phyloP scores from a whole-genome alignment of 2,797 vertebrate species.

The Poeciliopsis turneri region DNA sequence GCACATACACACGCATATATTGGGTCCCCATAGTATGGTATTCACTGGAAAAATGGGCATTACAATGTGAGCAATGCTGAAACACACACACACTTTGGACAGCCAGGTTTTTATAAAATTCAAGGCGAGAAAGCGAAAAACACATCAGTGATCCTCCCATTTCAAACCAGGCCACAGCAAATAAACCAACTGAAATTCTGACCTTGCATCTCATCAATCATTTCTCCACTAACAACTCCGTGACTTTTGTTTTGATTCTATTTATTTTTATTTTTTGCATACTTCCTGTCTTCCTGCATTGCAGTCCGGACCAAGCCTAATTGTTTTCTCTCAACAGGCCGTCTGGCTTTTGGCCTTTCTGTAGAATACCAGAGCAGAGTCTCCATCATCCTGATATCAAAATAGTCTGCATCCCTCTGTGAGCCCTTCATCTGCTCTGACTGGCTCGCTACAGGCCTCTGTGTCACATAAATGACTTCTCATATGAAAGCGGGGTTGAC shows the following conservation, averaged over 20 bases:
- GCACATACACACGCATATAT: conserved; percentile 3
- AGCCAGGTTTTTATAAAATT: conserved; percentile 50
- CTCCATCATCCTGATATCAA: conserved; percentile 73
- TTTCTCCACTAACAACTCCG: conserved; percentile 34
- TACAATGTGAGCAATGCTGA: conserved; percentile 6
- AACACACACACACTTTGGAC: conserved; percentile 7
- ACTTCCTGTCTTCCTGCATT: conserved; percentile 51
- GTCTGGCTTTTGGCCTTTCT: conserved; percentile 54
- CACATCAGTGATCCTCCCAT: conserved; percentile 40
- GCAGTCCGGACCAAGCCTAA: conserved; percentile 38
- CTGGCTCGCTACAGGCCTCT: conserved; percentile 50
- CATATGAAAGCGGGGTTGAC: conserved; percentile 49
- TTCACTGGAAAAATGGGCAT: no score
- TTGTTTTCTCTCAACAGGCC: conserved; percentile 62
- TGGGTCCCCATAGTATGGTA: no score
- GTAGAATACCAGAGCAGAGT: conserved; percentile 44
- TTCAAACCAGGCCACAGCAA: conserved; percentile 41
- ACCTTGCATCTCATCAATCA: conserved; percentile 67
- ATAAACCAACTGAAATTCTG: conserved; percentile 52
- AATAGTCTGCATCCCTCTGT: conserved; percentile 49
- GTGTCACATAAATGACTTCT: conserved; percentile 61
- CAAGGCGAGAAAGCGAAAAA: conserved; percentile 41
- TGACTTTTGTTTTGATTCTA: conserved; percentile 43
- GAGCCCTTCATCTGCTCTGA: conserved; percentile 48
- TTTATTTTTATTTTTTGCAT: conserved; percentile 34